Evolutionary conservation across 2,888 invertebrate species (phyloP), one percentile per base, ranked within the genome.

Genomic region (Mayetiola destructor): DNA sequence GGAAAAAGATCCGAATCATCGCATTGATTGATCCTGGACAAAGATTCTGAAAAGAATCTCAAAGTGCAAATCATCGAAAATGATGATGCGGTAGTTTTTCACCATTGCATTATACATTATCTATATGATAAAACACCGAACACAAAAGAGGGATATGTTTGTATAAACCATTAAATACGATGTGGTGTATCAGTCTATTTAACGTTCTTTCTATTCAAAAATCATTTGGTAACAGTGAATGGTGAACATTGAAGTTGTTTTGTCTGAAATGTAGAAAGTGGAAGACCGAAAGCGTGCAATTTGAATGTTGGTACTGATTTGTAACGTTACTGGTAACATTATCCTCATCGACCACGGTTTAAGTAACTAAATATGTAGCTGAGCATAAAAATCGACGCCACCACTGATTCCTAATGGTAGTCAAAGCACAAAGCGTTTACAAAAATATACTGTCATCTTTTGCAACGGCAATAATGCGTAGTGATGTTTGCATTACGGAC

Each of bases 161-260:
- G 20, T 39, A 20, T 10, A 20, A 20, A 42, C 42, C 48, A 48
- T 48, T 48, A 48, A 16, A 23, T 27, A 9, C n/a, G 48, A 48
- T 48, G 48, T 16, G 48, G 48, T 48, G 27, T 48, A 42, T 42
- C 42, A 42, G 42, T 42, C 42, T 42, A 42, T 42, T 48, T 48
- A 48, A 27, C 27, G 27, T 27, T 27, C 23, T 42, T 27, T 14
- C 48, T 16, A 48, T 48, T 48, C 12, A 10, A 42, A 42, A n/a
- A n/a, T n/a, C n/a, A n/a, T n/a, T 21, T 42, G 10, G n/a, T 10
- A 10, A 36, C 36, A 5, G 36, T 36, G 5, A n/a, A 12, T 14
- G 8, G n/a, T n/a, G n/a, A n/a, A n/a, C n/a, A n/a, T n/a, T n/a
- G n/a, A n/a, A n/a, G n/a, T n/a, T n/a, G n/a, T n/a, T n/a, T n/a